Base-by-base conservation (phyloP, 2,888 invertebrate species). In the Seladonia tumulorum region DNA sequence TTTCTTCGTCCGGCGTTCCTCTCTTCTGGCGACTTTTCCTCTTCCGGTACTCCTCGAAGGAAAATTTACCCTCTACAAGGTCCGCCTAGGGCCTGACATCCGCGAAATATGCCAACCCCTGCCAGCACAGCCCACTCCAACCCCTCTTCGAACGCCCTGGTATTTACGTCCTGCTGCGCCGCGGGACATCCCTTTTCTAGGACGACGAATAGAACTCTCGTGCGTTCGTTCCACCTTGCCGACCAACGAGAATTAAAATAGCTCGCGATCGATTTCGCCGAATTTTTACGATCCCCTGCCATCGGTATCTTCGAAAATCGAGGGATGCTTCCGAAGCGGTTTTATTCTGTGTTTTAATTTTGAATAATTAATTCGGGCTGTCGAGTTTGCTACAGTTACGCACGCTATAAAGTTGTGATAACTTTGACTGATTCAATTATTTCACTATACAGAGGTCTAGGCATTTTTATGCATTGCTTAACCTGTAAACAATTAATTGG, bases 81-180 rank as follows among this genome's bases (percentile, higher is more conserved):
- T 87, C 77, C 78, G 76, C 77, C 82, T 35, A 84, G 76, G 82
- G 84, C 74, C 79, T 71, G 81, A 81, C 83, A 70, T 87, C 81
- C 84, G 81, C 83, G 85, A 90, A 90, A 90, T 85, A 89, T 89
- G 75, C 78, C 88, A 82, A 79, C 78, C 82, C 60, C n/a, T 35
- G 35, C 42, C 63, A 16, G 53, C 29, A 39, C 39, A 29, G 8
- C 49, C 53, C 79, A 47, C 12, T 68, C 63, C 71, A 49, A 76
- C 66, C 53, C 60, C 71, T 87, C 63, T 35, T 82, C 78, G 79
- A 89, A 79, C 78, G 68, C 70, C 68, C 76, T 60, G 75, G 76
- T 89, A 89, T 89, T 89, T 89, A 83, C 77, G 81, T 85, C 76
- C 49, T 60, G 29, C 75, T 63, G 39, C 74, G 79, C 81, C 82